phyloP scores from a whole-genome alignment of 2,888 invertebrate species.

The Aleiodes testaceus region DNA sequence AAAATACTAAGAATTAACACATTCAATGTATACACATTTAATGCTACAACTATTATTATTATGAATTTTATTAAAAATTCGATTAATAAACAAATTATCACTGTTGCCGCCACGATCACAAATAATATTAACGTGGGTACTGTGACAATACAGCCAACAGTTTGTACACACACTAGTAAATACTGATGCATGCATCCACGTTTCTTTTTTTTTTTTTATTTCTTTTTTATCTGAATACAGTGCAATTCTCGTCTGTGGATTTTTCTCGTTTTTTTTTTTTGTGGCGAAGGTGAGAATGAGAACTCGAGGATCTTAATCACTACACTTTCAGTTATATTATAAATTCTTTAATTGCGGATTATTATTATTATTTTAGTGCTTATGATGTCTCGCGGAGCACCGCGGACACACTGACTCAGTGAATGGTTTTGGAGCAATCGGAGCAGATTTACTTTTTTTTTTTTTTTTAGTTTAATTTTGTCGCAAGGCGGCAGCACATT shows the following conservation, averaged over 20 bases:
- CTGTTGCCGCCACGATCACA: conserved; percentile 40
- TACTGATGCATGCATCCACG: conserved; percentile 10
- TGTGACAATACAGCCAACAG: conserved; percentile 31
- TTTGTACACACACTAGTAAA: conserved; percentile 41
- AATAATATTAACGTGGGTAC: conserved; percentile 36
- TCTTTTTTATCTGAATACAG: neutral
- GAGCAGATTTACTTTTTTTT: conserved; percentile 22
- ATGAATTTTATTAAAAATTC: neutral
- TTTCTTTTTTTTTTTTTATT: neutral
- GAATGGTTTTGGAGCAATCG: conserved; percentile 16
- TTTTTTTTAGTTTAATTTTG: conserved; percentile 16
- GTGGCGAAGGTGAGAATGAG: neutral
- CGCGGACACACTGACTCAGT: conserved; percentile 52
- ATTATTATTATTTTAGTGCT: conserved; percentile 13
- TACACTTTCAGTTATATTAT: neutral
- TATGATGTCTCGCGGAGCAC: conserved; percentile 52
- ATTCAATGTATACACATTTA: conserved; percentile 37
- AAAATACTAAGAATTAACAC: conserved; percentile 30
- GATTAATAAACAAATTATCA: conserved; percentile 23
- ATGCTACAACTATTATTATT: conserved; percentile 42
- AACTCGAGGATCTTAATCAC: neutral
- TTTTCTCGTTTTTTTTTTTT: neutral
- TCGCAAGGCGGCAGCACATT: conserved; percentile 31
- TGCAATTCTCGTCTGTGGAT: neutral
- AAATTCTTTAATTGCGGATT: neutral